Conservation (phyloP, 2,113 vertebrate species). For the Shinisaurus crocodilurus region DNA sequence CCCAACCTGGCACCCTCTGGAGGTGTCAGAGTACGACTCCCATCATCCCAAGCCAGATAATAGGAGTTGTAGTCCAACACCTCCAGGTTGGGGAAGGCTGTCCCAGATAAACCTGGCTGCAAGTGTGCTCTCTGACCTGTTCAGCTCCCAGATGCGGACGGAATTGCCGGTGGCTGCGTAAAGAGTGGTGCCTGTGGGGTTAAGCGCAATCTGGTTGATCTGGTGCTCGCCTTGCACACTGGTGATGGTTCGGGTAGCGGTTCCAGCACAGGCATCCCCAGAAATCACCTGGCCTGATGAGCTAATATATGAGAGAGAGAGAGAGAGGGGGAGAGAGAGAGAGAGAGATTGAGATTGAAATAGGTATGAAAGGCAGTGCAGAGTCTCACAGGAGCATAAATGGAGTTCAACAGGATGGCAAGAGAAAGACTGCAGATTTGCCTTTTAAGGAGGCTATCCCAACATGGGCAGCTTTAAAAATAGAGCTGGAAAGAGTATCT, state of each 20-base stretch:
- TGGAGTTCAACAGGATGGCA: not conserved
- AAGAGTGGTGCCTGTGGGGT: conserved; percentile 86
- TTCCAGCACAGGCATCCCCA: conserved; percentile 88
- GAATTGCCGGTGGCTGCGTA: conserved; percentile 91
- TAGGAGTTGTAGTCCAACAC: not conserved
- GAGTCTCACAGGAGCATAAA: not conserved
- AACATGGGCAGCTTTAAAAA: not conserved
- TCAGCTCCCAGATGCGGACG: conserved; percentile 94
- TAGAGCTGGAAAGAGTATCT: not conserved
- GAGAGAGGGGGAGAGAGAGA: not conserved
- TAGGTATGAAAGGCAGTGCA: not conserved
- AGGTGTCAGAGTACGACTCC: not conserved
- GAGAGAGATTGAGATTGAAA: not conserved
- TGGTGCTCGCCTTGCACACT: conserved; percentile 92
- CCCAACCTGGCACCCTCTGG: not conserved
- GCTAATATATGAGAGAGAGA: conserved; percentile 62
- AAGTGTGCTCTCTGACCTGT: conserved; percentile 78
- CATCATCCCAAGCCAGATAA: not conserved
- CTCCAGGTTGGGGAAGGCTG: not conserved
- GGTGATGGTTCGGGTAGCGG: conserved; percentile 86
- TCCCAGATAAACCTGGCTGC: accelerated
- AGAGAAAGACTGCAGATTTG: not conserved
- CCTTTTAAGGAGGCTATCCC: not conserved
- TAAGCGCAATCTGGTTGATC: conserved; percentile 96
- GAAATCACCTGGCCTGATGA: conserved; percentile 95